Base-by-base conservation (phyloP, 92 coral and sea anemone genomes). In the Hydrozoanthus gracilis region DNA sequence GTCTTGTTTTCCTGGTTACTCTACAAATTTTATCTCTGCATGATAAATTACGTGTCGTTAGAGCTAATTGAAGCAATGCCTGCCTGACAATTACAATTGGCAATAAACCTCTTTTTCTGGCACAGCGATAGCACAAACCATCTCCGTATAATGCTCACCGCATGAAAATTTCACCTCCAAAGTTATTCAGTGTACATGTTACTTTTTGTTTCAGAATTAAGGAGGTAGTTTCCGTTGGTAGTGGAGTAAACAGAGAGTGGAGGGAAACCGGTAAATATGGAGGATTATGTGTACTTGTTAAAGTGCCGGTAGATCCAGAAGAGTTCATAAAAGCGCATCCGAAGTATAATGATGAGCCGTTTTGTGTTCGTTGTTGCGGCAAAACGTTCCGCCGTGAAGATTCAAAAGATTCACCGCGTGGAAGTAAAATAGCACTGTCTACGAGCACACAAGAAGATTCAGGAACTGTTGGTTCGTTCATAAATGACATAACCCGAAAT, bases 181-280 rank as follows among this genome's bases (percentile, higher is more conserved):
- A n/a, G n/a, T n/a, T n/a, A n/a, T n/a, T n/a, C n/a, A n/a, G n/a
- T n/a, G n/a, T n/a, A n/a, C n/a, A n/a, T n/a, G n/a, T n/a, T n/a
- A n/a, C n/a, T n/a, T n/a, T n/a, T n/a, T n/a, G n/a, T n/a, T 73
- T 47, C 52, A 73, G 82, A 65, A 51, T 76, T 5, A 52, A 49
- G 13, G 82, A 76, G 14, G 82, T 76, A 9, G 82, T 76, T 13
- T 17, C 65, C 11, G 62, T 76, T 76, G 82, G 82, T 8, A 52
- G 47, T 14, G 82, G 82, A 0, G 82, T 55, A 18, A 76, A 76
- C 44, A 27, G 5, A 20, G 48, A 76, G 46, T 76, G 82, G 82
- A 76, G 82, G 52, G 82, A 76, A 52, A 76, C 82, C 10, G 82
- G 82, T 4, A 52, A 76, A 17, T 76, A 52, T 76, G 82, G 82